Percentiles rank a stretch among this genome's conserved stretches.
Conservation (phyloP, 2,113 vertebrate genomes). For the Megaceryle maxima region DNA sequence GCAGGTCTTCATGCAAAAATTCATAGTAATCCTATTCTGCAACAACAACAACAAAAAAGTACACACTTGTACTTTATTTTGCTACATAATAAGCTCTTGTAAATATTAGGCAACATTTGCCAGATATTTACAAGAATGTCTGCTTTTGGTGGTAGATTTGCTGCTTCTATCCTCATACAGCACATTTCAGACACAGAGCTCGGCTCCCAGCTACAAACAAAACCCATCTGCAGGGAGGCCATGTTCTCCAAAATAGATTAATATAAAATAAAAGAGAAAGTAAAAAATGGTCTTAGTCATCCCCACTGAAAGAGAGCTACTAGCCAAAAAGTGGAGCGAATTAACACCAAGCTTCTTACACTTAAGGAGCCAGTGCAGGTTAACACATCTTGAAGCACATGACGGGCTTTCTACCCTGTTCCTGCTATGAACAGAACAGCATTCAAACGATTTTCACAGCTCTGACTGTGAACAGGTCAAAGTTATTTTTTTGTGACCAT, state of each 20-base stretch:
- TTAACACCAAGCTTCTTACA: neutral
- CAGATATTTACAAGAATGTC: neutral
- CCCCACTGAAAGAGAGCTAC: neutral
- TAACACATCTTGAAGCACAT: neutral
- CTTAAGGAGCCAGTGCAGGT: neutral
- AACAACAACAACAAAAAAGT: neutral
- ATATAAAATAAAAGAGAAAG: neutral
- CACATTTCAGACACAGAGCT: neutral
- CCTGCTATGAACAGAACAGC: neutral
- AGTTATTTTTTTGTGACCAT: neutral
- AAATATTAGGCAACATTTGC: neutral
- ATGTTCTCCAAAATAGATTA: neutral
- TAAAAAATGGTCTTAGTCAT: neutral
- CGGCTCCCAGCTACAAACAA: no score
- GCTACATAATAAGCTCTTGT: neutral
- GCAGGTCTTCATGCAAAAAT: neutral
- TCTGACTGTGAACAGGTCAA: neutral
- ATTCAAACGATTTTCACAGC: neutral
- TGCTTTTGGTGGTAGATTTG: neutral
- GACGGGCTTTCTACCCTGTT: neutral
- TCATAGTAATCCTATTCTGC: neutral
- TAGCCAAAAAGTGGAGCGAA: neutral
- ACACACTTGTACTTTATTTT: neutral
- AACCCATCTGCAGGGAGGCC: neutral
- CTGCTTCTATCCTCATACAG: neutral